phyloP scores from a whole-genome alignment of 2,888 invertebrate species.

The Poecilobothrus nobilitatus region DNA sequence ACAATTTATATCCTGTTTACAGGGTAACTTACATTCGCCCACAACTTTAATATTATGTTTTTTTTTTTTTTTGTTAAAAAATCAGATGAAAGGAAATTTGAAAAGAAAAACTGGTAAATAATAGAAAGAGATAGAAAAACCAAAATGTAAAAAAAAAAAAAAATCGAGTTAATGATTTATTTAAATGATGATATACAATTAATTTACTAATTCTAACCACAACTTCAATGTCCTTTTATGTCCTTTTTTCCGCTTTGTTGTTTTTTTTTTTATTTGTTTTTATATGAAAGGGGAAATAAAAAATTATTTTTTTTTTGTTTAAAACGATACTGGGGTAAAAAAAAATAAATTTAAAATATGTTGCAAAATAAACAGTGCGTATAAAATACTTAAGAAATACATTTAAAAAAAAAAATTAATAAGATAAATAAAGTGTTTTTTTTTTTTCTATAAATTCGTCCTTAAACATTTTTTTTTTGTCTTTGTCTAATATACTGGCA shows the following conservation, averaged over 20 bases:
- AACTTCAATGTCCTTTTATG: not conserved
- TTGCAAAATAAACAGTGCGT: not conserved
- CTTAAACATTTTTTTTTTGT: slow-evolving; percentile 7
- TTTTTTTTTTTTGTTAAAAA: too few species aligned
- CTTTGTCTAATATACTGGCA: not conserved
- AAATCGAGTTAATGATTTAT: not conserved
- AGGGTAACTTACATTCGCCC: not conserved
- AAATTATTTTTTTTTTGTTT: too few species aligned
- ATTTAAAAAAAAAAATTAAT: not conserved
- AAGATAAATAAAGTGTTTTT: slow-evolving; percentile 8
- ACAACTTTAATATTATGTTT: too few species aligned
- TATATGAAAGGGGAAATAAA: not conserved
- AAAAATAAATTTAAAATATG: not conserved
- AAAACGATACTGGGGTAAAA: too few species aligned
- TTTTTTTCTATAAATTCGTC: not conserved
- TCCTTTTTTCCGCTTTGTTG: too few species aligned
- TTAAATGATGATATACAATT: slow-evolving; percentile 6
- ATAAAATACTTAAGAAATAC: not conserved
- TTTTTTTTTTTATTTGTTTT: not conserved
- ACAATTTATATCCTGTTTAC: not conserved
- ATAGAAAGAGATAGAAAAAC: too few species aligned
- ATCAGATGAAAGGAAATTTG: not conserved
- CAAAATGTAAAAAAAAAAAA: not conserved
- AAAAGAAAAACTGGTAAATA: not conserved
- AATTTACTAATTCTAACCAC: slow-evolving; percentile 6